Percentiles rank a stretch among this genome's conserved stretches.
Conservation (phyloP, 2,797 vertebrate species). For the Babyrousa celebensis region DNA sequence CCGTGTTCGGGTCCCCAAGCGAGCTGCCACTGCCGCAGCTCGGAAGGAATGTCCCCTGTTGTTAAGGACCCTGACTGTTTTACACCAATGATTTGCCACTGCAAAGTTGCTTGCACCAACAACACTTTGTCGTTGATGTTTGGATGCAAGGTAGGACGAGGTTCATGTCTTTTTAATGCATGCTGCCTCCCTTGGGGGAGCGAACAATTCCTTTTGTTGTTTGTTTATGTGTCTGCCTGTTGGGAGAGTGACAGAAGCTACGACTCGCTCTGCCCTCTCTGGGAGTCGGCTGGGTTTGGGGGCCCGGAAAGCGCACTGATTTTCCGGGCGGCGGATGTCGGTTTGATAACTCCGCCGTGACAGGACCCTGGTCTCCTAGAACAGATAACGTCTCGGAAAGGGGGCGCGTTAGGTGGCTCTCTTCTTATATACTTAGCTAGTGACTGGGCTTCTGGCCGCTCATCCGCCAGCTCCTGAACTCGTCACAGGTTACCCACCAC, state of each 20-base stretch:
- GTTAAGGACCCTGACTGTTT: slow-evolving; percentile 95
- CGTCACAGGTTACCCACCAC: slow-evolving; percentile 59
- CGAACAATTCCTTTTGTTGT: slow-evolving; percentile 77
- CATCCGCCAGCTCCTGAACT: slow-evolving; percentile 74
- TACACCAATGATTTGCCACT: slow-evolving; percentile 97
- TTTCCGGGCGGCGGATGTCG: neutral
- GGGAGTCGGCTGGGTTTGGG: slow-evolving; percentile 50
- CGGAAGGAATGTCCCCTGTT: slow-evolving; percentile 96
- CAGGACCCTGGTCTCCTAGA: slow-evolving; percentile 34
- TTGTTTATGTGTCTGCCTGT: slow-evolving; percentile 81
- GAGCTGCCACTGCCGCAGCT: slow-evolving; percentile 91
- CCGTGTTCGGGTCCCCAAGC: slow-evolving; percentile 88
- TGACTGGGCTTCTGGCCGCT: slow-evolving; percentile 68
- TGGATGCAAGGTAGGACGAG: slow-evolving; percentile 97
- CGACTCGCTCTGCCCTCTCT: slow-evolving; percentile 49
- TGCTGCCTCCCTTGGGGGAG: slow-evolving; percentile 79
- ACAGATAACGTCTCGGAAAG: slow-evolving; percentile 49
- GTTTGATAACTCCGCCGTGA: slow-evolving; percentile 40
- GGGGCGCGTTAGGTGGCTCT: slow-evolving; percentile 81
- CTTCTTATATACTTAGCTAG: slow-evolving; percentile 80
- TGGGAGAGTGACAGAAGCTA: slow-evolving; percentile 63
- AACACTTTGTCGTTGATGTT: slow-evolving; percentile 98
- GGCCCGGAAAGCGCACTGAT: slow-evolving; percentile 18
- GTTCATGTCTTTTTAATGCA: slow-evolving; percentile 84
- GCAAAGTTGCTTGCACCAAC: slow-evolving; percentile 98